Percentiles rank a stretch among this genome's conserved stretches.
phyloP scores from a whole-genome alignment of 37 sponge, comb jelly and placozoan species.

The Eunapius fragilis region DNA sequence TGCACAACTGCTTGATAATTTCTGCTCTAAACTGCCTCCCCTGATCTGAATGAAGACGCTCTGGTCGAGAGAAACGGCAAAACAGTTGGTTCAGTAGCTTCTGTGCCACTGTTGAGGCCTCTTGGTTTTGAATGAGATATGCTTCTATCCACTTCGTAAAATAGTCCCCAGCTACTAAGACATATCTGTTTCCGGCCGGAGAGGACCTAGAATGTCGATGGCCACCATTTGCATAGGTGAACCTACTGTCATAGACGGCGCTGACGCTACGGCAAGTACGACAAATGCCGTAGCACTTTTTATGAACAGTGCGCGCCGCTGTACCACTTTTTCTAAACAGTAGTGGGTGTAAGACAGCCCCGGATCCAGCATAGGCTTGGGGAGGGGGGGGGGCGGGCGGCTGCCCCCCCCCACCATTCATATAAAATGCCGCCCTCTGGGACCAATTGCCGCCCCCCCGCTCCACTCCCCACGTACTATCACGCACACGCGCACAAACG shows the following conservation, averaged over 20 bases:
- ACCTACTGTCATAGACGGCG: constrained; percentile 12
- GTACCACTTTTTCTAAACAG: too few species aligned
- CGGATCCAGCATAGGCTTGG: too few species aligned
- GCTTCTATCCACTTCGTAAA: constrained; percentile 66
- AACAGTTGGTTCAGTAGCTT: constrained; percentile 37
- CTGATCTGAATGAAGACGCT: constrained; percentile 50
- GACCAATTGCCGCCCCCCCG: too few species aligned
- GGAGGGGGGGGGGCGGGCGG: too few species aligned
- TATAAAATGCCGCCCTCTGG: too few species aligned
- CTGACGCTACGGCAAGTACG: too few species aligned
- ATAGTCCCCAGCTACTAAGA: constrained; percentile 55
- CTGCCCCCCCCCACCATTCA: too few species aligned
- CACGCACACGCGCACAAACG: too few species aligned
- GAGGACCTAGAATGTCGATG: constrained; percentile 52
- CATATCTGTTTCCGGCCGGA: constrained; percentile 56
- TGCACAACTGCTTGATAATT: constrained; percentile 40
- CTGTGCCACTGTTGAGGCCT: constrained; percentile 51
- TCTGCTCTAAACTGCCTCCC: constrained; percentile 50
- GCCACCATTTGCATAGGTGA: constrained; percentile 46
- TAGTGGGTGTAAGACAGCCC: too few species aligned
- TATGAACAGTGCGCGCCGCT: too few species aligned
- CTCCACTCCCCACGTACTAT: too few species aligned
- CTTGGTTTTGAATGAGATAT: constrained; percentile 64
- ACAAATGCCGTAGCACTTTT: too few species aligned
- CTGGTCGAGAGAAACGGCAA: constrained; percentile 54